Evolutionary conservation across 2,797 vertebrate species (phyloP).

Genomic region (Chaetophractus vellerosus): DNA sequence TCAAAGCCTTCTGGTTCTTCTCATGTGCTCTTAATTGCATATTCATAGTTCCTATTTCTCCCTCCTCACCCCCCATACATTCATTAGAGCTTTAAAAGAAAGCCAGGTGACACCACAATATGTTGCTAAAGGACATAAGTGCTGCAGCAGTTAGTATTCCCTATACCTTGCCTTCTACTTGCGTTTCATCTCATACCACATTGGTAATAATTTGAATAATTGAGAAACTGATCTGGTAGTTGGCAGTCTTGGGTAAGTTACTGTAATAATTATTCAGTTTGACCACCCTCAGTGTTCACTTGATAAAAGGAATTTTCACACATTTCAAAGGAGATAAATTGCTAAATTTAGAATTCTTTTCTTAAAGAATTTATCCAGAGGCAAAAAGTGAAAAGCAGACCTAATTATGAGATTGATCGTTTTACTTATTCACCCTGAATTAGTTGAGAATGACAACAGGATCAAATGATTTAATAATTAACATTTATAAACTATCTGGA

Average conservation of each 20-base stretch:
- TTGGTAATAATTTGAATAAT: background rate
- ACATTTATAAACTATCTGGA: background rate
- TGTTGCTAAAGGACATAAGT: background rate
- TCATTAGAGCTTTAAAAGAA: background rate
- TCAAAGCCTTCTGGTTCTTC: background rate
- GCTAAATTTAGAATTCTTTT: background rate
- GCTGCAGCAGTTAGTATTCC: background rate
- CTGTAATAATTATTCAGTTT: background rate
- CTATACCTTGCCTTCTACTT: background rate
- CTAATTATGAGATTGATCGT: conserved; percentile 47
- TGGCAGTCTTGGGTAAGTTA: background rate
- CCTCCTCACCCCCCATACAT: too few species aligned
- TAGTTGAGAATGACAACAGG: background rate
- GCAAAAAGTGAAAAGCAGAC: background rate
- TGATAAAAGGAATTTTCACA: background rate
- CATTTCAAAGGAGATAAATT: background rate
- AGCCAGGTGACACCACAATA: background rate
- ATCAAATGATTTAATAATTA: conserved; percentile 59
- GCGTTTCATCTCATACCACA: background rate
- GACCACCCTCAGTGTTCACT: background rate
- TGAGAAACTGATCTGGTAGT: background rate
- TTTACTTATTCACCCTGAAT: background rate
- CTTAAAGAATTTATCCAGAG: conserved; percentile 41
- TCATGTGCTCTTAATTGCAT: background rate
- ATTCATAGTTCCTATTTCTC: background rate